Evolutionary conservation across 2,888 invertebrate species (phyloP), one percentile per base, ranked within the genome.

Genomic region (Tineola bisselliella): DNA sequence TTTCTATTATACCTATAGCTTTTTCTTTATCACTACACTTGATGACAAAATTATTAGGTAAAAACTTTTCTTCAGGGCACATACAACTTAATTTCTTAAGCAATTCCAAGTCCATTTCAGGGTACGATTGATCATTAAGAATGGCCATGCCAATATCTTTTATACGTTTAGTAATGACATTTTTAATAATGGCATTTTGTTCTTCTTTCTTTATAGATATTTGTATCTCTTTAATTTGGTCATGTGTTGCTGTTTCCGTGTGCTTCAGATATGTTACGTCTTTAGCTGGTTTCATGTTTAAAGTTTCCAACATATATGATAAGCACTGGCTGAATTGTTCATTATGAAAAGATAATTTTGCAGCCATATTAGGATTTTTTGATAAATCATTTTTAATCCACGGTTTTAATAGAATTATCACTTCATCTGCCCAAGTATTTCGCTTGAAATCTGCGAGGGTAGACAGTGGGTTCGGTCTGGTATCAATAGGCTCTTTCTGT

Each of bases 131-230:
- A 59, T 86, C 84, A 52, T 87, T 87, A 0, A 87, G 68, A 64
- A 86, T 82, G 0, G 75, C 68, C 64, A 84, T 64, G 0, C 84
- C 82, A 12, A 84, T 70, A 13, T 83, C 81, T 65, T 84, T 86
- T 44, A 86, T 84, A 15, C 84, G 73, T 64, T 81, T 82, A 0
- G 81, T 77, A 68, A 86, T 78, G 0, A 76, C 69, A 43, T 75
- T 82, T 0, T 73, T 76, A 17, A 86, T 74, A 0, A 74, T 68
- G 15, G 79, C 75, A 65, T 79, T 80, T 0, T 72, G 65, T 63
- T 81, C 81, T 18, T 77, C 78, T 44, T 70, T 75, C 61, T 74
- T 73, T 5, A 66, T 65, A 0, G 64, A 64, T 17, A 63, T 44
- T 62, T 67, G 69, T 0, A 56, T 30, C 18, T 67, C 63, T 11